Conservation (phyloP, 2,797 vertebrate genomes). For the Schizopygopsis pylzovi region DNA sequence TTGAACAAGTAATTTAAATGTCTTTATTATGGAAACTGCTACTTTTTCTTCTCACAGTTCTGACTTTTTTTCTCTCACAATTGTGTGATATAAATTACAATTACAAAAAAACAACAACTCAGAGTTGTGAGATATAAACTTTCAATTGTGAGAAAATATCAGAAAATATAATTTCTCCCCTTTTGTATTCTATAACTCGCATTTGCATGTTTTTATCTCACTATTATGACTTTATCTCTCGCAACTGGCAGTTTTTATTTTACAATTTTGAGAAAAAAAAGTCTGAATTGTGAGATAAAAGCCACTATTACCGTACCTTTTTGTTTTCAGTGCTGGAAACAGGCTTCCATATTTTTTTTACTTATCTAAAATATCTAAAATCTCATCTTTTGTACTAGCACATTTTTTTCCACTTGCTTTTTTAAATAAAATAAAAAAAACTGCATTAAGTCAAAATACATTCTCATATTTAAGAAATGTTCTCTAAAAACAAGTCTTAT, state of each 20-base stretch:
- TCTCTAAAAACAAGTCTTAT: not conserved
- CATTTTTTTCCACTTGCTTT: not conserved
- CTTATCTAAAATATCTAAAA: not conserved
- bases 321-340: not conserved
- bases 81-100: too few species aligned
- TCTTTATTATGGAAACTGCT: not conserved
- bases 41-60: too few species aligned
- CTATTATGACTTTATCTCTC: not conserved
- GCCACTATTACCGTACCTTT: not conserved
- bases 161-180: not conserved
- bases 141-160: not conserved
- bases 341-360: not conserved
- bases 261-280: not conserved
- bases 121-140: too few species aligned
- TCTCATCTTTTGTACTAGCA: not conserved
- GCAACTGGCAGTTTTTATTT: not conserved
- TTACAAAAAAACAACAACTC: too few species aligned
- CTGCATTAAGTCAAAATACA: not conserved
- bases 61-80: too few species aligned
- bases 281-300: not conserved
- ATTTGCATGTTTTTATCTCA: not conserved
- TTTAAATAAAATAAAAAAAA: not conserved
- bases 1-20: not conserved
- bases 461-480: not conserved
- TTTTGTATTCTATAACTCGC: not conserved